Conservation (phyloP, 2,797 vertebrate species). For the Sebastes matsubarae region DNA sequence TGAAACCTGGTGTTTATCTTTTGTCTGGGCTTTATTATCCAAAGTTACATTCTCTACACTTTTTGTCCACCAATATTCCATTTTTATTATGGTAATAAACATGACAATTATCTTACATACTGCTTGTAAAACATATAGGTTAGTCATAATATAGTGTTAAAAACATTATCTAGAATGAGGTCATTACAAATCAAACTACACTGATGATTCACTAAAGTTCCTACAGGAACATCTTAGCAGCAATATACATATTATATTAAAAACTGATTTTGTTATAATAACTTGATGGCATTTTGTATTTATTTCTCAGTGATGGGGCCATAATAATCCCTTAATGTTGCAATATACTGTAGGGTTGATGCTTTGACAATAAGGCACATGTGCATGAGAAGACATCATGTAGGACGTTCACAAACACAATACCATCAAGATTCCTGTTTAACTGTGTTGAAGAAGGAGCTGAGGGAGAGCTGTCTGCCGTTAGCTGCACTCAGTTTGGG, state of each 20-base stretch:
- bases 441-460: constrained; percentile 68
- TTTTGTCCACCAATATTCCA: not conserved
- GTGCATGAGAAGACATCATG: not conserved
- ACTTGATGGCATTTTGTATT: not conserved
- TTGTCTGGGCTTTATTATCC: not conserved
- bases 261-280: not conserved
- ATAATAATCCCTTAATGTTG: not conserved
- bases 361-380: not conserved
- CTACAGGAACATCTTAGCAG: not conserved
- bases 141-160: not conserved
- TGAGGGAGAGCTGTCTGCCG: constrained; percentile 71
- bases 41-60: not conserved
- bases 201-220: not conserved
- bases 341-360: not conserved
- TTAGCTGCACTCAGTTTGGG: constrained; percentile 4
- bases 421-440: constrained; percentile 58
- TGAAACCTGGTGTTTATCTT: not conserved
- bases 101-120: not conserved
- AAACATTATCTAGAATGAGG: not conserved
- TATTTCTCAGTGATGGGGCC: not conserved
- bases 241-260: not conserved
- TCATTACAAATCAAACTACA: not conserved
- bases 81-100: not conserved
- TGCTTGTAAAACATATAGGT: not conserved
- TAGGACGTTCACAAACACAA: not conserved